These are phyloP conservation scores for Scarus forsteni DNA, from an alignment of 2,797 vertebrate species.

Conservation along the genomic window DNA sequence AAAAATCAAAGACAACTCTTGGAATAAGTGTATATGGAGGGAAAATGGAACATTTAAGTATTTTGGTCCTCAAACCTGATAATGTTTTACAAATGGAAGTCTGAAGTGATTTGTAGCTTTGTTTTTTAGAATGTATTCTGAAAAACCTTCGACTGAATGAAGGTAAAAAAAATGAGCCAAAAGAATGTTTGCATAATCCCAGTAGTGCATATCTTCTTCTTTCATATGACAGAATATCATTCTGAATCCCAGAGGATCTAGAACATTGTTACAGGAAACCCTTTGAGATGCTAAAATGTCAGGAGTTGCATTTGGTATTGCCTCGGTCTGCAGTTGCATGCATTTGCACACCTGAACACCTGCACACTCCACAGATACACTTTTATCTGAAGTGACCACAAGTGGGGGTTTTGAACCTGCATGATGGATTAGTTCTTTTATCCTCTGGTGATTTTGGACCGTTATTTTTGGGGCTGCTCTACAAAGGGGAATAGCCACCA, in stretches of 20 bases:
- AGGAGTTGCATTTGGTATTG: slow-evolving; percentile 12
- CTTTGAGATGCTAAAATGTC: slow-evolving; percentile 41
- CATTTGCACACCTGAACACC: slow-evolving; percentile 1
- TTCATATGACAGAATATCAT: slow-evolving; percentile 34
- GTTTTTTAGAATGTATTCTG: slow-evolving; percentile 12
- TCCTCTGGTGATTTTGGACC: slow-evolving; percentile 72
- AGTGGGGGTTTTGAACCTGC: slow-evolving; percentile 49
- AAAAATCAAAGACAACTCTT: too few relatives aligned
- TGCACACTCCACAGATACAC: slow-evolving; percentile 11
- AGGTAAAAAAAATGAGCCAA: slow-evolving; percentile 9
- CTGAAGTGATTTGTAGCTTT: background rate
- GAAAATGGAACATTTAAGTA: too few relatives aligned
- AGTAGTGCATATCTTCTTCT: slow-evolving; percentile 19
- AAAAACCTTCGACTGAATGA: slow-evolving; percentile 13
- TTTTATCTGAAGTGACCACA: slow-evolving; percentile 61
- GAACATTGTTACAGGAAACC: slow-evolving; percentile 30
- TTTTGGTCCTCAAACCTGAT: background rate
- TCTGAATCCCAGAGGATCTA: slow-evolving; percentile 35
- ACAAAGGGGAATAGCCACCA: slow-evolving; percentile 73
- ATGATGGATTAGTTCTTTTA: slow-evolving; percentile 83
- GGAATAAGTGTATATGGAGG: too few relatives aligned
- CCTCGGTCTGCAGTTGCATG: background rate
- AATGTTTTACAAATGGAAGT: background rate
- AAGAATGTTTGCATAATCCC: slow-evolving; percentile 23
- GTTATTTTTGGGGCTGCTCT: slow-evolving; percentile 79